phyloP scores from a whole-genome alignment of 2,113 vertebrate genomes.

The Myrmecophaga tridactyla region DNA sequence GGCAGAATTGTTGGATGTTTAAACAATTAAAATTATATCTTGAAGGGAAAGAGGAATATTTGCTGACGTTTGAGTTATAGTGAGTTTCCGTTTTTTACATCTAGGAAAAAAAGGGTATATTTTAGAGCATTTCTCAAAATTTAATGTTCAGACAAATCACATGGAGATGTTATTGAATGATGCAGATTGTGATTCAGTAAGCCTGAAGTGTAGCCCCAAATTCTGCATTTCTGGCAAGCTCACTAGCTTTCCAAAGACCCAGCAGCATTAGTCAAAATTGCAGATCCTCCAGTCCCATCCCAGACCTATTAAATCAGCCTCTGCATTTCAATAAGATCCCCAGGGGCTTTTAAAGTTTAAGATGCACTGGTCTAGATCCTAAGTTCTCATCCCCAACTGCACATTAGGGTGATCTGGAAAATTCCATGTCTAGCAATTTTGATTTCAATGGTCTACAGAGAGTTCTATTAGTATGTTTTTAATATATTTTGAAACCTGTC shows the following conservation, averaged over 20 bases:
- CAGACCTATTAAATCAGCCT: background rate
- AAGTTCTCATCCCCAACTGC: background rate
- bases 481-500: background rate
- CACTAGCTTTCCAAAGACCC: background rate
- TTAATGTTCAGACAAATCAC: background rate
- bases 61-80: background rate
- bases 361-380: rapidly evolving
- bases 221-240: background rate
- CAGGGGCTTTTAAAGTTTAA: background rate
- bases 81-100: background rate
- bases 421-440: background rate
- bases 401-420: background rate
- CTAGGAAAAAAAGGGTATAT: too few relatives aligned
- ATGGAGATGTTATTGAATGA: background rate
- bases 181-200: background rate
- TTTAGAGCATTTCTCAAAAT: background rate
- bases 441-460: background rate
- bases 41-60: background rate
- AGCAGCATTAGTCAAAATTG: rapidly evolving
- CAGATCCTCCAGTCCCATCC: rapidly evolving
- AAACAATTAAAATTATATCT: background rate
- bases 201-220: background rate
- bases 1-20: background rate
- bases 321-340: background rate
- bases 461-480: background rate